Base-by-base conservation (phyloP, 2,888 invertebrate genomes). In the Epinotia ramella region DNA sequence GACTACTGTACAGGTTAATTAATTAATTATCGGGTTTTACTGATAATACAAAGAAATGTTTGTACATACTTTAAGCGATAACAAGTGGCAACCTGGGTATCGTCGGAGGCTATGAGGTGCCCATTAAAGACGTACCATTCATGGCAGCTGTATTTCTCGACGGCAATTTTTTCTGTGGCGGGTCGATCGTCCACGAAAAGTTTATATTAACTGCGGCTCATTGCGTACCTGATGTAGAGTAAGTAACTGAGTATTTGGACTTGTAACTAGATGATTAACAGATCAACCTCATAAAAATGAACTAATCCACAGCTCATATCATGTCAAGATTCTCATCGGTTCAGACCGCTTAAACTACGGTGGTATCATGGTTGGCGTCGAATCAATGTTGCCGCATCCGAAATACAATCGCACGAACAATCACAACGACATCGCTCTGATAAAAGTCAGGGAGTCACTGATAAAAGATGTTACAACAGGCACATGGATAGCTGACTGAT, bases 171-270 rank as follows among this genome's bases (percentile, higher is more conserved):
- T 80, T 78, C 74, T 87, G 87, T 57, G 87, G 86, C 0, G 86
- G 81, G 0, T 84, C 87, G 3, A 85, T 87, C 49, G 82, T 87
- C 33, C 82, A 84, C 60, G 82, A 85, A 13, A 71, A 73, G 9
- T 87, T 83, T 46, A 73, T 87, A 12, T 53, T 87, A 18, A 84
- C 84, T 0, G 85, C 87, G 0, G 87, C 87, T 2, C 85, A 84
- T 77, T 87, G 87, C 76, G 82, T 87, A 16, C 5, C 33, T 13
- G 1, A 18, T 11, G 1, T 0, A 18, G 16, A 7, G 11, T 56
- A n/a, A n/a, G 33, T n/a, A 33, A 2, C 33, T 4, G 4, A 24
- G 24, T 24, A 24, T 33, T 33, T 33, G 33, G 6, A 3, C 6
- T 33, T 33, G 33, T 33, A 33, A 33, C 33, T 33, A 33, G 33